Conservation (phyloP, 2,797 vertebrate species). For the Notolabrus celidotus region DNA sequence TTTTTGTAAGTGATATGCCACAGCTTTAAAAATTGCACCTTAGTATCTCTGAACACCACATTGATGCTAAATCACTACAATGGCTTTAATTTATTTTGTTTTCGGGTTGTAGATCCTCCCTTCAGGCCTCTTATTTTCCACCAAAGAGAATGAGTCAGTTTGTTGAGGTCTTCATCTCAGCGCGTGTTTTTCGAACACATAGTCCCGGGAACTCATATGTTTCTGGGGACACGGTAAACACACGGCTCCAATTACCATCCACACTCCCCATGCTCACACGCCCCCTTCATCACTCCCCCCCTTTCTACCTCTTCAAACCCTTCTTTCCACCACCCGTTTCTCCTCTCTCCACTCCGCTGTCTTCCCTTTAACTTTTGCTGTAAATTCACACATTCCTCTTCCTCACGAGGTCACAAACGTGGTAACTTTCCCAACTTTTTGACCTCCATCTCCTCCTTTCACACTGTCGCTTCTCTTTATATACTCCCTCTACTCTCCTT, state of each 20-base stretch:
- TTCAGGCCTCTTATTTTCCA: neutral
- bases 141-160: neutral
- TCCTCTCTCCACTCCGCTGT: neutral
- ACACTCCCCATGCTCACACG: conserved; percentile 20
- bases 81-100: conserved; percentile 15
- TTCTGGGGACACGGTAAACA: conserved; percentile 77
- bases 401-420: conserved; percentile 15
- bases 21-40: no score
- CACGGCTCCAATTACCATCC: conserved; percentile 72
- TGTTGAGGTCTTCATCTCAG: conserved; percentile 35
- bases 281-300: conserved; percentile 25
- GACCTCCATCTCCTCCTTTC: neutral
- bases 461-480: neutral
- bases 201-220: conserved; percentile 67
- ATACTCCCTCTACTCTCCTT: neutral
- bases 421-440: conserved; percentile 10
- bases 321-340: conserved; percentile 1
- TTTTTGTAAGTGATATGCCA: no score
- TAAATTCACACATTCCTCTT: conserved; percentile 63
- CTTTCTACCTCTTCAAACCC: conserved; percentile 19
- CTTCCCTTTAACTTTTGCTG: conserved; percentile 18
- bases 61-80: no score
- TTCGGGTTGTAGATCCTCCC: neutral
- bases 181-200: conserved; percentile 62
- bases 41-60: no score